Evolutionary conservation across 2,113 vertebrate species (phyloP), one percentile per base, ranked within the genome.

Genomic region (Vulpes lagopus): DNA sequence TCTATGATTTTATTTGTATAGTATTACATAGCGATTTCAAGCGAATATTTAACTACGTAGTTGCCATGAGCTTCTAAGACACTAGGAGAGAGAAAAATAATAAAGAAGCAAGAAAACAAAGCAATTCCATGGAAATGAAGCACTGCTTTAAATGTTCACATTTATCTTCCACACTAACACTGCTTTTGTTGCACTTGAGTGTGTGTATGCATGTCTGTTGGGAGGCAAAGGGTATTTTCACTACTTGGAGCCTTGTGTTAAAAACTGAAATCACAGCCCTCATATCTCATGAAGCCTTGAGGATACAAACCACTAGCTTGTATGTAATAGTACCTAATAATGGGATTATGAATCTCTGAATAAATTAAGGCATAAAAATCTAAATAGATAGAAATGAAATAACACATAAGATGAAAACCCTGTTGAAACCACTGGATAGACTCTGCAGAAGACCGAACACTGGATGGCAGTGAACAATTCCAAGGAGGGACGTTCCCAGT

Each of bases 311-410:
- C 67, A 87, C 79, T 89, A 82, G 80, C 62, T 71, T 85, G 23
- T 81, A 14, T 53, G 25, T 62, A 71, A 92, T 94, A 89, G 89
- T 32, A 25, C 5, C 35, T 38, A 93, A 19, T 79, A 83, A 81
- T 25, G 94, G 35, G 25, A 74, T 73, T 94, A 1, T 35, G 43
- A 51, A 32, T 95, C 51, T 74, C 73, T 96, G 55, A 91, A 85
- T 91, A 91, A 86, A 90, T 49, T 71, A 62, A 90, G 71, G 11
- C 30, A 32, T 23, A 82, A 20, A 69, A 95, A 91, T 35, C 25
- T 87, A 95, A 83, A 53, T 8, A 80, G 8, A 87, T 23, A 85
- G 49, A 95, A 94, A 89, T 80, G 25, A 85, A 94, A 96, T 74
- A 55, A 73, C 35, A 80, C 19, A 19, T 60, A 80, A 80, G 10